Percentiles rank a stretch among this genome's conserved stretches.
phyloP scores from a whole-genome alignment of 1,140 invertebrate species.

The Nomia melanderi region DNA sequence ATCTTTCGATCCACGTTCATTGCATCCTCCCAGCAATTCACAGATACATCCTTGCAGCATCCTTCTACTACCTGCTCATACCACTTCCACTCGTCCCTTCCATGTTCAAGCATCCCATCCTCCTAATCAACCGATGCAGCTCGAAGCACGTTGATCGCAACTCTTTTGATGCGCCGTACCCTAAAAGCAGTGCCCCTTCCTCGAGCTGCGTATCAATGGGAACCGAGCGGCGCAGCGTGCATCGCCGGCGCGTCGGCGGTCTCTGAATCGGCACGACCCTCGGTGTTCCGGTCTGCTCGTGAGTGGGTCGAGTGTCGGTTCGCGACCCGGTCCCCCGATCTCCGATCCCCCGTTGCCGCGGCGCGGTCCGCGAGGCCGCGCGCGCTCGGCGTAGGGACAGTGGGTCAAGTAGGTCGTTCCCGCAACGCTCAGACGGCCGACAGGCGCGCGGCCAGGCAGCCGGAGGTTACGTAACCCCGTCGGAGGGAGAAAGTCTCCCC shows the following conservation, averaged over 20 bases:
- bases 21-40: too few relatives aligned
- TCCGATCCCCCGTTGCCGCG: conserved; percentile 28
- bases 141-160: too few relatives aligned
- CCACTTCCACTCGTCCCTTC: too few relatives aligned
- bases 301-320: conserved; percentile 32
- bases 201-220: too few relatives aligned
- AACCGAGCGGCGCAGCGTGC: too few relatives aligned
- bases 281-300: conserved; percentile 10
- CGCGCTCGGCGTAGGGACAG: conserved; percentile 59
- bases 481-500: conserved; percentile 68
- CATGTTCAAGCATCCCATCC: too few relatives aligned
- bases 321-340: conserved; percentile 28
- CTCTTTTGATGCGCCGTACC: too few relatives aligned
- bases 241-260: not conserved
- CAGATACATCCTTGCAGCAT: too few relatives aligned
- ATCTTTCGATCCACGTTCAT: too few relatives aligned
- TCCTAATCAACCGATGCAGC: too few relatives aligned
- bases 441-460: conserved; percentile 39
- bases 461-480: conserved; percentile 65
- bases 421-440: conserved; percentile 65
- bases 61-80: too few relatives aligned
- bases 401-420: conserved; percentile 75
- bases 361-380: conserved; percentile 52
- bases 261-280: not conserved
- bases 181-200: too few relatives aligned